Conservation (phyloP, 2,113 vertebrate genomes). For the Lanius collurio region DNA sequence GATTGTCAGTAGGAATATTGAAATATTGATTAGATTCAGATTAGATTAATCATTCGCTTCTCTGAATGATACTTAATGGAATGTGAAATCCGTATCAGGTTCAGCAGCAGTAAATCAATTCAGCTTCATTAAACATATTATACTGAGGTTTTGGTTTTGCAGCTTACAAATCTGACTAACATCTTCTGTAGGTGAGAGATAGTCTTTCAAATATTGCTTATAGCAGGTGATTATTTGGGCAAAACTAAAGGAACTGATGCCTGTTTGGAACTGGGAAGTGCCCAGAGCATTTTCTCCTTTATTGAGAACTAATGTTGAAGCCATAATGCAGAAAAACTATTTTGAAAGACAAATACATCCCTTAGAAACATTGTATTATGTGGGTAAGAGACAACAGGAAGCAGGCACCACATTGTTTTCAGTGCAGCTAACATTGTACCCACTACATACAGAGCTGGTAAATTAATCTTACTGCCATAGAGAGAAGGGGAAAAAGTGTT, state of each 20-base stretch:
- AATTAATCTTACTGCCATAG: not conserved
- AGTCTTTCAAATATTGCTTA: not conserved
- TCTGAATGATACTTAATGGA: not conserved
- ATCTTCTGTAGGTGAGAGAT: not conserved
- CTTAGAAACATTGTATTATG: not conserved
- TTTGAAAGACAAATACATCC: not conserved
- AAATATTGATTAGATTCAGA: not conserved
- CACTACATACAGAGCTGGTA: not conserved
- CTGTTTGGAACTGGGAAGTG: not conserved
- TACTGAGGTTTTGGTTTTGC: not conserved
- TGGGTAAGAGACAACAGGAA: not conserved
- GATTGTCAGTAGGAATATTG: constrained; percentile 19
- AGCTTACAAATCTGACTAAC: not conserved
- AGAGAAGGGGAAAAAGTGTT: not conserved
- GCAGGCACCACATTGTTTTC: not conserved
- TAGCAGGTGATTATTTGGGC: not conserved
- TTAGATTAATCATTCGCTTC: not conserved
- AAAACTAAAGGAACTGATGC: not conserved
- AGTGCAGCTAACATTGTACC: not conserved
- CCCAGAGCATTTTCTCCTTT: not conserved
- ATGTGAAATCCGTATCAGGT: not conserved
- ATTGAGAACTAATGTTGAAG: not conserved
- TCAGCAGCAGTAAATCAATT: not conserved
- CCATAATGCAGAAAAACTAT: not conserved
- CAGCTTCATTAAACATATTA: not conserved